Percentiles rank a stretch among this genome's conserved stretches.
These are phyloP conservation scores for Enteromius mattozi DNA, from an alignment of 2,797 vertebrate species.

Conservation along the genomic window DNA sequence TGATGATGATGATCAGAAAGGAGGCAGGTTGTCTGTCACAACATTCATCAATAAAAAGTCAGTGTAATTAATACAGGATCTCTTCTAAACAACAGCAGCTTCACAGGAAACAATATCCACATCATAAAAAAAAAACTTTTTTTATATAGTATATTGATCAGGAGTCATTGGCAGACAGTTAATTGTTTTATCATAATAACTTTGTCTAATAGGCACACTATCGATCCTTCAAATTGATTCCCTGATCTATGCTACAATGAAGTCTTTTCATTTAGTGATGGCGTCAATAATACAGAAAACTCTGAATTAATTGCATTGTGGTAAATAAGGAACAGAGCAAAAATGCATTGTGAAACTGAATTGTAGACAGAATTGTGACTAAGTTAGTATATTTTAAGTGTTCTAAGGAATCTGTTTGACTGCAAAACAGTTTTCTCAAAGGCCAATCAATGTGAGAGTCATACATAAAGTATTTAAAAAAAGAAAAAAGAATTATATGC, in stretches of 20 bases:
- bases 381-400: background rate
- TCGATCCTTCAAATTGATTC: slow-evolving; percentile 37
- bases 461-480: background rate
- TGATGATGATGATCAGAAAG: background rate
- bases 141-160: slow-evolving; percentile 27
- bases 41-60: background rate
- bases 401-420: background rate
- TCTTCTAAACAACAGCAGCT: background rate
- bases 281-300: slow-evolving; percentile 26
- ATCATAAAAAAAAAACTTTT: slow-evolving; percentile 32
- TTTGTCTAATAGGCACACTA: slow-evolving; percentile 43
- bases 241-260: slow-evolving; percentile 19
- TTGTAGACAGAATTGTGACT: background rate
- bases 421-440: background rate
- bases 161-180: slow-evolving; percentile 37
- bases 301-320: slow-evolving; percentile 22
- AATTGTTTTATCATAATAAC: slow-evolving; percentile 52
- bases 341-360: background rate
- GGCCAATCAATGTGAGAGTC: background rate
- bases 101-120: background rate
- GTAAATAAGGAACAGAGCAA: background rate
- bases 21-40: background rate
- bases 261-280: slow-evolving; percentile 44
- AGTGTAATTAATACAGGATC: slow-evolving; percentile 3
- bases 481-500: background rate